Conservation (phyloP, 2,888 invertebrate species). For the Leptothorax acervorum region DNA sequence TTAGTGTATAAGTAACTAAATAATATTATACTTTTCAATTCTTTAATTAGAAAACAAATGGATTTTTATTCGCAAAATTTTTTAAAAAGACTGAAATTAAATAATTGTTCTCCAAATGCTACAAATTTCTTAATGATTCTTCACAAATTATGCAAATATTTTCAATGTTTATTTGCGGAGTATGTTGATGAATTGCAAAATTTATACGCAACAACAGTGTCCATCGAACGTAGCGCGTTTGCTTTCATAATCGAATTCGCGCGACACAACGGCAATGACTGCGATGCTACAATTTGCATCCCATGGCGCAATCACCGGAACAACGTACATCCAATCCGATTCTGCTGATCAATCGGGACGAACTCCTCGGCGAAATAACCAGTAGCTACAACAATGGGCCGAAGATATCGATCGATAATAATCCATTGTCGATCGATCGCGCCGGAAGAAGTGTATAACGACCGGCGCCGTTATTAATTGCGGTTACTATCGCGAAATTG, state of each 20-base stretch:
- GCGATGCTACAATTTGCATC: constrained; percentile 37
- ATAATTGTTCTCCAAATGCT: background rate
- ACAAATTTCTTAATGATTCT: constrained; percentile 28
- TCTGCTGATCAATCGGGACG: constrained; percentile 36
- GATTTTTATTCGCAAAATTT: background rate
- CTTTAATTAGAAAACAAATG: background rate
- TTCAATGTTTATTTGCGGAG: background rate
- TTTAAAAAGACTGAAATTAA: background rate
- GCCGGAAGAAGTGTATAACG: constrained; percentile 41
- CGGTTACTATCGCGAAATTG: constrained; percentile 49
- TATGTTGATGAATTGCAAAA: constrained; percentile 21
- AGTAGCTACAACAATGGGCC: constrained; percentile 25
- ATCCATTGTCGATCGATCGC: constrained; percentile 37
- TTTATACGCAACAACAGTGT: background rate
- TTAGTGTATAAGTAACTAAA: background rate
- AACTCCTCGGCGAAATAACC: constrained; percentile 15
- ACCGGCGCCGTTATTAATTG: constrained; percentile 43
- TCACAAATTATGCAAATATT: constrained; percentile 7
- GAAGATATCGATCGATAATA: constrained; percentile 41
- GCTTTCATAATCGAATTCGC: constrained; percentile 35
- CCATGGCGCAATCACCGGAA: constrained; percentile 32
- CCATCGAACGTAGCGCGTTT: constrained; percentile 17
- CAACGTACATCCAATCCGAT: constrained; percentile 28
- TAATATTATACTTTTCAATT: background rate
- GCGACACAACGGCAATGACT: background rate